These are phyloP conservation scores for Phrynosoma platyrhinos DNA, from an alignment of 2,113 vertebrate species.

Conservation along the genomic window DNA sequence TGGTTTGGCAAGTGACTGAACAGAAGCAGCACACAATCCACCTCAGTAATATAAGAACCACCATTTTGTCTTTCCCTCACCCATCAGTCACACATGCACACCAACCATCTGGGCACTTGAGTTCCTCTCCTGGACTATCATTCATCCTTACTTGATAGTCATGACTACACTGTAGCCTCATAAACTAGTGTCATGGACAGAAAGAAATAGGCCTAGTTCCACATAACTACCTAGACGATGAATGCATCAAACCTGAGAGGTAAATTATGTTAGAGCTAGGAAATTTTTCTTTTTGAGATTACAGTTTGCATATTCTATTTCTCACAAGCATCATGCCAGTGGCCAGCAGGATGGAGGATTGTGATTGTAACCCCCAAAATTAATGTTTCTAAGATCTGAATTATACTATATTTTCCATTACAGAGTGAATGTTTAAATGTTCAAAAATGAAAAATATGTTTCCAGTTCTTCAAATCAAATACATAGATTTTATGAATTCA, in stretches of 20 bases:
- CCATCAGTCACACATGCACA: too few relatives aligned
- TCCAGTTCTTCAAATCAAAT: neutral
- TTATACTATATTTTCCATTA: too few relatives aligned
- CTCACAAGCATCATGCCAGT: too few relatives aligned
- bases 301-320: too few relatives aligned
- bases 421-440: too few relatives aligned
- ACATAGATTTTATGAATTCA: neutral
- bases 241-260: neutral
- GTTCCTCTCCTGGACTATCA: neutral
- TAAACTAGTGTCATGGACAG: neutral
- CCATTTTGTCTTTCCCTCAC: neutral
- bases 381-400: too few relatives aligned
- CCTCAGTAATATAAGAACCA: neutral
- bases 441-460: neutral
- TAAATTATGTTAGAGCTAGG: too few relatives aligned
- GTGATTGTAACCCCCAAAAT: too few relatives aligned
- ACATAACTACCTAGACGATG: neutral
- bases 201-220: neutral
- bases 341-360: too few relatives aligned
- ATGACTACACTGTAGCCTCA: too few relatives aligned
- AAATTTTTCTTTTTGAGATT: too few relatives aligned
- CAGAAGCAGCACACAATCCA: neutral
- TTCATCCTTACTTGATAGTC: neutral
- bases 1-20: neutral
- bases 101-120: neutral